Evolutionary conservation across 2,113 vertebrate species (phyloP), one percentile per base, ranked within the genome.

Genomic region (Platichthys stellatus): DNA sequence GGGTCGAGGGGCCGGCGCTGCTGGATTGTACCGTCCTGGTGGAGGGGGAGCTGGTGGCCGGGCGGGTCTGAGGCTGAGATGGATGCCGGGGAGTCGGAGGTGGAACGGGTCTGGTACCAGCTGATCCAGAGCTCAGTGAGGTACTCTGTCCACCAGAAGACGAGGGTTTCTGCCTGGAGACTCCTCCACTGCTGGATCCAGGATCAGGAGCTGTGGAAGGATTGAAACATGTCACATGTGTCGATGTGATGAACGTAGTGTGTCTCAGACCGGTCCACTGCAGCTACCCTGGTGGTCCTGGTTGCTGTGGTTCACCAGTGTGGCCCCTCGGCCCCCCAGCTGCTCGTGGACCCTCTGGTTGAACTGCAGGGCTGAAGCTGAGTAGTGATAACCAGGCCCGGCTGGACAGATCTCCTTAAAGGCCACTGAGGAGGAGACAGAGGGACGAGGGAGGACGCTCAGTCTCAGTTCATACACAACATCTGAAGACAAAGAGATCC

Each of bases 341-440:
- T 86, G 90, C 24, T 93, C 90, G 0, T 78, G 38, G 15, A 82
- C 85, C 23, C 94, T 94, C 69, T 95, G 96, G 82, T 89, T 95
- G 80, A 95, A 93, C 64, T 95, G 94, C 49, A 96, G 87, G 23
- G 96, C 94, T 4, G 96, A 96, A 58, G 96, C 94, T 0, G 97
- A 97, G 85, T 99, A 99, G 56, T 98, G 96, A 35, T 98, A 99
- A 3, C 98, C 98, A 0, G 97, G 97, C 26, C 98, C 98, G 0
- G 98, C 98, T 0, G 98, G 98, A 74, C 98, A 99, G 90, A 97
- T 98, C 86, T 99, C 97, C 90, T 95, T 95, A 90, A 99, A 99
- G 58, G 93, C 94, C 80, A 92, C 98, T 99, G 78, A 53, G 38
- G 47, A 51, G 35, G 1, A 78, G 15, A 74, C 10, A 65, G 47